phyloP scores from a whole-genome alignment of 1,140 invertebrate genomes.

The Meloidogyne hapla region DNA sequence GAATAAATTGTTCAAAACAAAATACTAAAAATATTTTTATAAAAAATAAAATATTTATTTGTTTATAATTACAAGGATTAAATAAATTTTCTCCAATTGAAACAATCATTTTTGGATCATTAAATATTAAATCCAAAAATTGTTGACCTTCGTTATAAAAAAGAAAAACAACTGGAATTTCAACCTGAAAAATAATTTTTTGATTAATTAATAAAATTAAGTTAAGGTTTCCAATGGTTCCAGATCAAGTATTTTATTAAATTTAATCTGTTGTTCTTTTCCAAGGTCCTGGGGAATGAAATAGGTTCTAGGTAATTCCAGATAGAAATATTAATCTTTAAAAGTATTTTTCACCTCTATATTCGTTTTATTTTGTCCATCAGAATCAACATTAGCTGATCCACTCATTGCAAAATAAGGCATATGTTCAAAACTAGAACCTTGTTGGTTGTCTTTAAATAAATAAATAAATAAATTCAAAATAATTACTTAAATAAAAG shows the following conservation, averaged over 20 bases:
- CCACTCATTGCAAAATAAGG: conserved; percentile 93
- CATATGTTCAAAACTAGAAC: conserved; percentile 74
- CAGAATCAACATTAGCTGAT: conserved; percentile 72
- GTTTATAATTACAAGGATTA: conserved; percentile 17
- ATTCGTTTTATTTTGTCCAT: neutral
- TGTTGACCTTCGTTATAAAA: conserved; percentile 77
- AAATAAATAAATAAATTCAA: too few relatives aligned
- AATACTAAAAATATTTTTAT: conserved; percentile 15
- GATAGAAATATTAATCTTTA: too few relatives aligned
- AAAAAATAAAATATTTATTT: neutral
- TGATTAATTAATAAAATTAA: neutral
- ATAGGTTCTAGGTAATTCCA: too few relatives aligned
- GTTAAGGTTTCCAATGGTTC: neutral
- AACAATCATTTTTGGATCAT: conserved; percentile 31
- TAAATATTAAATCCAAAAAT: conserved; percentile 67
- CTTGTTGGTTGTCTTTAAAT: conserved; percentile 75
- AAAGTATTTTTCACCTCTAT: neutral
- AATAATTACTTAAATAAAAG: too few relatives aligned
- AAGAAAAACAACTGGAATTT: conserved; percentile 85
- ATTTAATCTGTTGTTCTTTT: too few relatives aligned
- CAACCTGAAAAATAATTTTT: conserved; percentile 69
- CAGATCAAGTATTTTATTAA: too few relatives aligned
- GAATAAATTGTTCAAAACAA: conserved; percentile 32
- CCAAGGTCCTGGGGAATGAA: too few relatives aligned
- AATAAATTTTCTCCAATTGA: conserved; percentile 29